Conservation (phyloP, 2,888 invertebrate species). For the Tipula unca region DNA sequence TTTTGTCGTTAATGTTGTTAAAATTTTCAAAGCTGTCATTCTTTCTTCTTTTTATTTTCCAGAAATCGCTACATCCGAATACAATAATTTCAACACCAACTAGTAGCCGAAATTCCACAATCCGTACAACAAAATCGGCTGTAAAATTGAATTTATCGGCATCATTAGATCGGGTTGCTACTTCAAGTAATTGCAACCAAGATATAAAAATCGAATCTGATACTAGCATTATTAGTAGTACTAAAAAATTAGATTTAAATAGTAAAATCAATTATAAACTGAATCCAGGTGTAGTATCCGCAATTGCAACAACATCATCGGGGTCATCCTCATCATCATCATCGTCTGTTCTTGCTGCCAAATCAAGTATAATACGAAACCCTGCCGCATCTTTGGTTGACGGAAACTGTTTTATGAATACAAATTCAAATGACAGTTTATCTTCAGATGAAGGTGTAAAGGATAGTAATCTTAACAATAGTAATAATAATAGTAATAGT, state of each 20-base stretch:
- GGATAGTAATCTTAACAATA: neutral
- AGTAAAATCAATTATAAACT: constrained; percentile 14
- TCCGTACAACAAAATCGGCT: constrained; percentile 33
- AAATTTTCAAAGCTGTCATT: neutral
- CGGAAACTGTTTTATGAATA: constrained; percentile 33
- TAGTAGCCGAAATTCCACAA: neutral
- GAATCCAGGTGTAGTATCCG: neutral
- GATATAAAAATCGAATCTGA: constrained; percentile 16
- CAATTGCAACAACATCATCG: neutral
- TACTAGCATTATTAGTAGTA: neutral
- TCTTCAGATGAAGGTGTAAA: constrained; percentile 27
- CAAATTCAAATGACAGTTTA: constrained; percentile 38
- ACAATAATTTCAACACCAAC: constrained; percentile 17
- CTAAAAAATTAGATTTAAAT: constrained; percentile 16
- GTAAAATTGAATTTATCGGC: constrained; percentile 40
- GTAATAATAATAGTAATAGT: constrained; percentile 15
- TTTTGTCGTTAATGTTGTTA: neutral
- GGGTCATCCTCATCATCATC: constrained; percentile 21
- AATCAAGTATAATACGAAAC: neutral
- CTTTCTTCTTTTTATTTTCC: neutral
- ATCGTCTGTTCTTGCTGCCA: constrained; percentile 23
- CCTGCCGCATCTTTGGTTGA: constrained; percentile 21
- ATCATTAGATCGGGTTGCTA: constrained; percentile 29
- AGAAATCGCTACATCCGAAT: neutral
- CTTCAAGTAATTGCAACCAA: neutral